Evolutionary conservation across 1,140 invertebrate genomes (phyloP), one percentile per base, ranked within the genome.

Genomic region (Gonatopus flavifemur): DNA sequence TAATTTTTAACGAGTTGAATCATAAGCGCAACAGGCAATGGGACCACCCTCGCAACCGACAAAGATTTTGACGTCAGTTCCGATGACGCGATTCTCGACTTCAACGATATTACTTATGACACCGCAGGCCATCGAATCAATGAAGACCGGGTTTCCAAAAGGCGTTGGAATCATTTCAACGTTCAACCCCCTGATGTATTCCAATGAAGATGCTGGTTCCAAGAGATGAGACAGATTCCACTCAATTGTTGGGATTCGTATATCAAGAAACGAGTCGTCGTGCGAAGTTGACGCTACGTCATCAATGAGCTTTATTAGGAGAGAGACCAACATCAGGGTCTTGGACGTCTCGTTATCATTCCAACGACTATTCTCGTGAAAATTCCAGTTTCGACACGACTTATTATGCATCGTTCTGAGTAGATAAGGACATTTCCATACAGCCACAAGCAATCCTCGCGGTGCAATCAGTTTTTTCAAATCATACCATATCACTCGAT

Each of bases 41-140:
- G 84, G 82, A 37, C 79, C 82, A 3, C 85, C 84, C 66, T 86
- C 83, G 19, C 78, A 82, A 38, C 83, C 81, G 0, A 82, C 64
- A 1, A 82, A 77, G 1, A 82, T 79, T 13, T 80, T 74, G 2
- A 82, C 80, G 55, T 86, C 84, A 16, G 80, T 84, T 15, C 85
- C 74, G 28, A 85, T 59, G 3, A 86, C 57, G 40, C 80, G 82
- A 2, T 75, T 67, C 15, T 77, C 47, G n/a, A 62, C 63, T 0
- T 82, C 84, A 5, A 84, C 58, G 32, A 81, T 64, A 30, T 82
- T 83, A 44, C 82, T 84, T 12, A 84, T 72, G 4, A 84, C 67
- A 0, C 84, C 84, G 8, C 71, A 64, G 2, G 81, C 80, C 32
- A 80, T 62, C 5, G 82, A 80, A 58, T 83, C 80, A 3, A 83